phyloP scores from a whole-genome alignment of 2,113 vertebrate species.

The Illadopsis cleaveri region DNA sequence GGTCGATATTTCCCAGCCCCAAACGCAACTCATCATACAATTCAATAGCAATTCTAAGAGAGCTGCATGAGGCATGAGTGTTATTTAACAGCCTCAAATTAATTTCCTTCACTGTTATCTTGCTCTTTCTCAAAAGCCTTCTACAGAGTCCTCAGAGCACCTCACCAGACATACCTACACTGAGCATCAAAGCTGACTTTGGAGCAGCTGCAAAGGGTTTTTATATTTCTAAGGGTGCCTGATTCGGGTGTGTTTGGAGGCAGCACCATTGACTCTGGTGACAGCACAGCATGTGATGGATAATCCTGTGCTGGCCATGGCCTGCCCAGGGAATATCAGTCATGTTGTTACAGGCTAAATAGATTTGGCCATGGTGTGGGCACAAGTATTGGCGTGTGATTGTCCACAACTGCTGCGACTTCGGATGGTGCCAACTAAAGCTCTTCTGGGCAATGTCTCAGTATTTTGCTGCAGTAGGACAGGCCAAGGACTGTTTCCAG shows the following conservation, averaged over 20 bases:
- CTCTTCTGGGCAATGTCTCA: neutral
- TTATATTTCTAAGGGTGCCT: neutral
- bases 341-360: neutral
- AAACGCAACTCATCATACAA: neutral
- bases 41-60: neutral
- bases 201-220: neutral
- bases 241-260: neutral
- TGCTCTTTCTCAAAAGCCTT: neutral
- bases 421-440: neutral
- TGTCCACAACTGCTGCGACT: neutral
- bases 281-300: neutral
- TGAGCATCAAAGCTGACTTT: neutral
- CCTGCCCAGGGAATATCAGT: neutral
- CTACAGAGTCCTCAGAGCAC: neutral
- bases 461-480: neutral
- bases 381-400: neutral
- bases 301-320: neutral
- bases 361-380: accelerated
- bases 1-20: neutral
- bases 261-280: neutral
- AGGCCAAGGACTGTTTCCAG: neutral
- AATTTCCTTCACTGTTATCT: neutral
- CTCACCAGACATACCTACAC: neutral
- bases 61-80: neutral
- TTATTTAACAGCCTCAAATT: neutral